Base-by-base conservation (phyloP, 2,888 invertebrate species). In the Eledone cirrhosa region DNA sequence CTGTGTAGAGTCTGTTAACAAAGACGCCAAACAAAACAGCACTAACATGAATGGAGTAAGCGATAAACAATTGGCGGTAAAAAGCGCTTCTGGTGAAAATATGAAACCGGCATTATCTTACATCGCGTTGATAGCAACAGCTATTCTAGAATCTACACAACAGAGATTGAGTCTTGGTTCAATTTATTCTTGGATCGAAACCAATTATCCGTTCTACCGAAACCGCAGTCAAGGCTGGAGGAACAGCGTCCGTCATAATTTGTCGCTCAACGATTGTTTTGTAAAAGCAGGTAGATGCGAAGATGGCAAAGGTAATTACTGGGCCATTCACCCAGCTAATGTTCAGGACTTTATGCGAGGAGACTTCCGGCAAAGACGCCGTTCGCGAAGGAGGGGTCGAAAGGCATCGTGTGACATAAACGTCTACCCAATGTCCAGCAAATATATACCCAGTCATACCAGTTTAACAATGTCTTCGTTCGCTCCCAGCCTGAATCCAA, bases 241-340 rank as follows among this genome's bases (percentile, higher is more conserved):
- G 69, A 90, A 90, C 82, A 89, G 88, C 78, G 88, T 90, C 1
- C 84, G 90, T 1, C 90, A 90, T 84, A 90, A 90, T 80, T 83
- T 90, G 47, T 88, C 88, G 41, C 83, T 90, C 53, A 90, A 90
- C 79, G 90, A 90, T 80, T 90, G 90, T 80, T 88, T 89, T 82
- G 86, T 88, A 63, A 88, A 89, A 79, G 87, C 88, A 0, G 89
- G 88, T 0, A 80, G 88, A 16, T 87, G 88, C 77, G 89, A 89
- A 78, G 88, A 87, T 75, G 89, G 89, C 24, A 89, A 89, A 80
- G 89, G 89, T 0, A 88, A 89, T 83, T 89, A 89, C 81, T 89
- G 89, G 89, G 87, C 87, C 31, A 88, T 89, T 72, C 89, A 89
- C 80, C 89, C 88, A 22, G 88, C 88, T 8, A 88, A 88, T 82